Base-by-base conservation (phyloP, 2,113 vertebrate species). In the Verasper variegatus region DNA sequence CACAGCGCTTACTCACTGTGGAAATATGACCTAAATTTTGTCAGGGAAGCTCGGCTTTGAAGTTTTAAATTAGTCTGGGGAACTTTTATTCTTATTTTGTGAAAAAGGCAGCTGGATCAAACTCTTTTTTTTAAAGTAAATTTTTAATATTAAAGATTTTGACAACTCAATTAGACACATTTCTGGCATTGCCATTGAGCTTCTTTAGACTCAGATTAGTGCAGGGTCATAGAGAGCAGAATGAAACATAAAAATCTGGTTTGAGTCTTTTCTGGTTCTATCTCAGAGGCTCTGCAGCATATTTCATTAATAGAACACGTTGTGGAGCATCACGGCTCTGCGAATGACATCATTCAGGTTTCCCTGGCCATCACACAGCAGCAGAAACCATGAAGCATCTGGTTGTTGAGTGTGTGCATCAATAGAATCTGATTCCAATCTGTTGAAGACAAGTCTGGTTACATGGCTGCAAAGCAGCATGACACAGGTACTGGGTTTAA, bases 31-130 rank as follows among this genome's bases (percentile, higher is more conserved):
- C 92, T 94, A 80, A 56, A 81, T 93, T 95, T 94, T 84, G 93
- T 93, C 71, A 89, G 92, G 88, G 85, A 81, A 86, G 78, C 92
- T 91, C 82, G 86, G 82, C 92, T 96, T 96, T 96, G 92, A 95
- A 95, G 92, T 95, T 56, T 70, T 71, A 86, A 95, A 94, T 94
- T 90, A 95, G 81, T 94, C 90, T 58, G 74, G 85, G 89, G 82
- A 93, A 91, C 83, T 91, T 83, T 90, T 86, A 73, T 81, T 81
- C 51, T 84, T 85, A 90, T 73, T 88, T 78, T 82, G 31, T 87
- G 74, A 85, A 15, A 80, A 85, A 79, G 68, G 84, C 70, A 0
- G 68, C 80, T 62, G 59, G 2, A 88, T 73, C 81, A 76, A 55
- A 87, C 10, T 8, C 58, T 52, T 57, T 62, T 64, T 68, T 85